These are phyloP conservation scores for Ptychochromis oligacanthus DNA, from an alignment of 2,113 vertebrate genomes.

Conservation along the genomic window DNA sequence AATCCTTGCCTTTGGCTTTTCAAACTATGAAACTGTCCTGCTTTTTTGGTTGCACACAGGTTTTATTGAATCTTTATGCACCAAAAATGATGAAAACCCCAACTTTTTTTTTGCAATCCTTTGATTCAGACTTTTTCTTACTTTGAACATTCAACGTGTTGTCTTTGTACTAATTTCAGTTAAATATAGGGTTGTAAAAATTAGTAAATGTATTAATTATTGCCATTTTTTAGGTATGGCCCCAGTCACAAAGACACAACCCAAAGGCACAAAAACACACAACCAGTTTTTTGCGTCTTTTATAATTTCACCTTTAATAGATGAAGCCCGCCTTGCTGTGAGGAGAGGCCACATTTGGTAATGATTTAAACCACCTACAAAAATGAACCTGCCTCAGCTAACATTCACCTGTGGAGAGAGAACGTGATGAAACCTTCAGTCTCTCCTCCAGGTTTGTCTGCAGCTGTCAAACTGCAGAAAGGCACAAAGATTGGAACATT, in stretches of 20 bases:
- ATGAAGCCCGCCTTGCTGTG: constrained; percentile 66
- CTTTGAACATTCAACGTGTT: too few species aligned
- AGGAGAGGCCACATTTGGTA: constrained; percentile 78
- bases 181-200: too few species aligned
- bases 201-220: too few species aligned
- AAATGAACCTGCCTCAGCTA: constrained; percentile 79
- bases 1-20: constrained; percentile 5
- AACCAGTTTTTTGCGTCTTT: background rate
- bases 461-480: constrained; percentile 16
- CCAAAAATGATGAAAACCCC: too few species aligned
- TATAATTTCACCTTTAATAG: constrained; percentile 86
- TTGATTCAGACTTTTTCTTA: too few species aligned
- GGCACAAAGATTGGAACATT: constrained; percentile 31
- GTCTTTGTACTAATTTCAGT: too few species aligned
- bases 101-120: too few species aligned
- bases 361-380: constrained; percentile 81
- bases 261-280: background rate
- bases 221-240: too few species aligned
- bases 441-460: constrained; percentile 38
- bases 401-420: background rate
- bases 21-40: constrained; percentile 8
- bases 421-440: constrained; percentile 34
- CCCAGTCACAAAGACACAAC: background rate
- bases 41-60: too few species aligned
- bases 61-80: too few species aligned